phyloP scores from a whole-genome alignment of 2,113 vertebrate species.

The Hyla sarda region DNA sequence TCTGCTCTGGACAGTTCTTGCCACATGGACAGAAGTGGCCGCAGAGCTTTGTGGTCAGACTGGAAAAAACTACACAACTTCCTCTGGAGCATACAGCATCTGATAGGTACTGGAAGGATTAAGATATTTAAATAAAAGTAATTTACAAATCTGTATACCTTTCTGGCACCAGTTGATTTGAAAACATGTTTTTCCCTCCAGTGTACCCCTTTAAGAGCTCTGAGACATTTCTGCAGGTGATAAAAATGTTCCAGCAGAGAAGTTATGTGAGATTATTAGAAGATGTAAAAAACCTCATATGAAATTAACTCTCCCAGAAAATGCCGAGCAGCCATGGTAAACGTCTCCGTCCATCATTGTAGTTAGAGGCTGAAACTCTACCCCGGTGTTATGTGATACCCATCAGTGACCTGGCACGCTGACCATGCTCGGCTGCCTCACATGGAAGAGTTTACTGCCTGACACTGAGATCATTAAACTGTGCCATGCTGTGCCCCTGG shows the following conservation, averaged over 20 bases:
- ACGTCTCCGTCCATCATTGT: background rate
- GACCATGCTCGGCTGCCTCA: background rate
- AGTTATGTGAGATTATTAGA: background rate
- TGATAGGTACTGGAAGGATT: too few species aligned
- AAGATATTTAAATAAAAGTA: too few species aligned
- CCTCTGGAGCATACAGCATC: too few species aligned
- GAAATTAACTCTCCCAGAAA: slow-evolving; percentile 16
- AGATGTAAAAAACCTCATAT: slow-evolving; percentile 12
- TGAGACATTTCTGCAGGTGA: too few species aligned
- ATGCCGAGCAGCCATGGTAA: background rate
- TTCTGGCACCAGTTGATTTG: too few species aligned
- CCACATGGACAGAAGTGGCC: too few species aligned
- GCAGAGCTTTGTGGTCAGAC: too few species aligned
- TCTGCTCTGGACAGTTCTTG: too few species aligned
- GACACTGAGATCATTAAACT: background rate
- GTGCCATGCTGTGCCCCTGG: slow-evolving; percentile 7
- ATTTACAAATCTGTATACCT: too few species aligned
- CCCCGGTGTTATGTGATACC: background rate
- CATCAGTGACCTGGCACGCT: background rate
- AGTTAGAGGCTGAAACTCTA: background rate
- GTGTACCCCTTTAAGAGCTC: too few species aligned
- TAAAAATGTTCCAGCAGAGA: background rate
- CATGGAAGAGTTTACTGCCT: slow-evolving; percentile 8
- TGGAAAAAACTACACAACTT: too few species aligned
- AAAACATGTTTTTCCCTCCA: too few species aligned